Percentiles rank a stretch among this genome's conserved stretches.
phyloP scores from a whole-genome alignment of 2,888 invertebrate genomes.

The Eupithecia subumbrata region DNA sequence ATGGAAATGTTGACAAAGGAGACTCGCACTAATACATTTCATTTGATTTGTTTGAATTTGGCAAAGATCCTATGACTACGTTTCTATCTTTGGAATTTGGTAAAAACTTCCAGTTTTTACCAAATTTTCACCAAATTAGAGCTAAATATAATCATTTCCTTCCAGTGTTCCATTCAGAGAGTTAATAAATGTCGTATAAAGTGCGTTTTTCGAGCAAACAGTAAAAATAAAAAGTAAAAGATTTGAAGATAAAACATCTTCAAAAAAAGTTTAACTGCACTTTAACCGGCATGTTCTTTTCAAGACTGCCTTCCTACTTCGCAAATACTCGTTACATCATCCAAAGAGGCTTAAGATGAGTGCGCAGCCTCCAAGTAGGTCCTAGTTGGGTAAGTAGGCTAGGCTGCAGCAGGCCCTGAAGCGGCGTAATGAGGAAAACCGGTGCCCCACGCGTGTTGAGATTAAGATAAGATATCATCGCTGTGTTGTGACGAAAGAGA shows the following conservation, averaged over 20 bases:
- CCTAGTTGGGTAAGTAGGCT: conserved; percentile 11
- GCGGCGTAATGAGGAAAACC: conserved; percentile 12
- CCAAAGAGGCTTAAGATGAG: neutral
- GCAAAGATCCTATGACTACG: too few relatives aligned
- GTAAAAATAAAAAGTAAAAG: too few relatives aligned
- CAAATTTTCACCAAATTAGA: too few relatives aligned
- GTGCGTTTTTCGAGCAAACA: too few relatives aligned
- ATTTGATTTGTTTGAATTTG: too few relatives aligned
- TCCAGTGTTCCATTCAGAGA: too few relatives aligned
- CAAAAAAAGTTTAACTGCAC: neutral
- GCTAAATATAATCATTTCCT: too few relatives aligned
- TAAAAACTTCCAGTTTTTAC: too few relatives aligned
- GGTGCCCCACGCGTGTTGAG: conserved; percentile 1
- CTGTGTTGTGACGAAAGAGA: neutral
- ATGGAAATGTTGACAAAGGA: too few relatives aligned
- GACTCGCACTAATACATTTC: too few relatives aligned
- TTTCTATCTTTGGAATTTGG: too few relatives aligned
- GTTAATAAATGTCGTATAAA: too few relatives aligned
- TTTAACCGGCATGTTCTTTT: neutral
- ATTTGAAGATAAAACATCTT: neutral
- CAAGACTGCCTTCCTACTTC: neutral
- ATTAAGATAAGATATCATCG: conserved; percentile 2
- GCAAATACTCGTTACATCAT: neutral
- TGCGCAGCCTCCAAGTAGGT: neutral
- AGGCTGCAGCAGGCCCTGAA: neutral